These are phyloP conservation scores for Haliclona indistincta DNA, from an alignment of 37 sponge, comb jelly and placozoan genomes.

Conservation along the genomic window DNA sequence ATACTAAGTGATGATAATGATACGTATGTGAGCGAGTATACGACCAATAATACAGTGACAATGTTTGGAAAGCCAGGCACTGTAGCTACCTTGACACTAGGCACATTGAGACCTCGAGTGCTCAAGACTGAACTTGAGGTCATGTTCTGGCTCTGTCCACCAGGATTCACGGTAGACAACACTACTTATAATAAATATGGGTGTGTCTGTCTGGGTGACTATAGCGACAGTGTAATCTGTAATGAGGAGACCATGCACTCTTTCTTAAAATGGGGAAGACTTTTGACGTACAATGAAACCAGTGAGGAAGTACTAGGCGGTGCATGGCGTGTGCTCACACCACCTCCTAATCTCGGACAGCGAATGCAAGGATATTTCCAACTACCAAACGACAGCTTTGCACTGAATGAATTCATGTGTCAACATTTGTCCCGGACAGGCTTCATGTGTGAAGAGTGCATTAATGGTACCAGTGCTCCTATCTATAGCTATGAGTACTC, in stretches of 20 bases:
- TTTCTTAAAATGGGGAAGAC: neutral
- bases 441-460: conserved; percentile 18
- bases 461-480: neutral
- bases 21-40: neutral
- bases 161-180: conserved; percentile 9
- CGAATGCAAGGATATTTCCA: neutral
- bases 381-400: neutral
- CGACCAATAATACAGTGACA: neutral
- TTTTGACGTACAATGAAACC: neutral
- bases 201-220: conserved; percentile 11
- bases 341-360: neutral
- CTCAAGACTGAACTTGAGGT: neutral
- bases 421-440: neutral
- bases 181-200: neutral
- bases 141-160: conserved; percentile 18
- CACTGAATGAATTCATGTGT: neutral
- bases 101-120: neutral
- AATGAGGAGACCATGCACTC: neutral
- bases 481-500: neutral
- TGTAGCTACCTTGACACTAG: neutral
- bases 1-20: neutral
- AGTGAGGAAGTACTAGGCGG: neutral
- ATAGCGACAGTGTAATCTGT: neutral
- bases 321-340: neutral
- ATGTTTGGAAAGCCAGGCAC: neutral